phyloP scores from a whole-genome alignment of 2,113 vertebrate genomes.

The Desmodus rotundus region DNA sequence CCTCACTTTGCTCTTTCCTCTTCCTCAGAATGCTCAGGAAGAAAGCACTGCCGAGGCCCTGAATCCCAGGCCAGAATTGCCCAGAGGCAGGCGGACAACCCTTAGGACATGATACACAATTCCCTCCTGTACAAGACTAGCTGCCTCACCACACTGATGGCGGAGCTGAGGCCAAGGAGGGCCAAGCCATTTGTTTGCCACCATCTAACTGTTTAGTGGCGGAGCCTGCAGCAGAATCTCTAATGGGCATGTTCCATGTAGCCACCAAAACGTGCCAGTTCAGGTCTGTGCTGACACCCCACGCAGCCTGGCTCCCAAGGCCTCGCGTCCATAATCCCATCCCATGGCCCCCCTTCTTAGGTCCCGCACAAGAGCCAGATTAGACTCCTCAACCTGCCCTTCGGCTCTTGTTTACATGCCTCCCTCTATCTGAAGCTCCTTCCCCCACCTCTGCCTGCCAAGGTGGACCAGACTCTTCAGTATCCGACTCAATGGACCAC shows the following conservation, averaged over 20 bases:
- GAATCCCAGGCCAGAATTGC: neutral
- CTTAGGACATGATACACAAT: neutral
- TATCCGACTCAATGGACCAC: neutral
- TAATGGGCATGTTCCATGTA: neutral
- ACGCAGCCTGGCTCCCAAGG: neutral
- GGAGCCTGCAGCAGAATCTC: neutral
- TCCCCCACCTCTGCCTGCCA: neutral
- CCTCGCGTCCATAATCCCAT: neutral
- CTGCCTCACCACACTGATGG: neutral
- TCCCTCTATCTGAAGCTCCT: neutral
- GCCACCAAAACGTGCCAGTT: neutral
- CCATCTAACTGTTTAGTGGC: neutral
- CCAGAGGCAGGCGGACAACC: neutral
- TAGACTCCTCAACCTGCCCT: neutral
- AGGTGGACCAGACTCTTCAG: neutral
- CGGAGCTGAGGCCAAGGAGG: slow-evolving; percentile 3
- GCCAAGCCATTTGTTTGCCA: neutral
- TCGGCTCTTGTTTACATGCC: neutral
- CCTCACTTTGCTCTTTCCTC: neutral
- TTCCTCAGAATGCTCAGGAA: neutral
- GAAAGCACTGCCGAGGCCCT: neutral
- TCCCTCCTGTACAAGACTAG: neutral
- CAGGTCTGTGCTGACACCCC: neutral
- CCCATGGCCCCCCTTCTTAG: neutral
- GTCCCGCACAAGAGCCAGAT: neutral